A percentile compares a stretch with the other conserved stretches of the same genome.
phyloP scores from a whole-genome alignment of 2,888 invertebrate genomes.

The Cataglyphis altisquamis region DNA sequence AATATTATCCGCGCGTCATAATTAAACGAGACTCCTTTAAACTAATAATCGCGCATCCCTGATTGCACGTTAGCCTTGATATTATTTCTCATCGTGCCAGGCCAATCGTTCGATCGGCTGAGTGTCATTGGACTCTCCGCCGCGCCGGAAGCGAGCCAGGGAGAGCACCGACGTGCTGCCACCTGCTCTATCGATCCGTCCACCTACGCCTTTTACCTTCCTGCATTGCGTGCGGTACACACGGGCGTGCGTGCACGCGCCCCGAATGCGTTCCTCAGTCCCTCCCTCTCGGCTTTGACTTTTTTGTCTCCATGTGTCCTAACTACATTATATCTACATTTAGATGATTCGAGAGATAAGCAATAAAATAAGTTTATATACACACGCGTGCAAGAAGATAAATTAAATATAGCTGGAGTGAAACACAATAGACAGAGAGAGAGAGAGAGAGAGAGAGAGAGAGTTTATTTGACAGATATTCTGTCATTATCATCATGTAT shows the following conservation, averaged over 20 bases:
- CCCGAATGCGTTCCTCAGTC: conserved; percentile 4
- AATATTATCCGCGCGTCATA: neutral
- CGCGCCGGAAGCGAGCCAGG: conserved; percentile 81
- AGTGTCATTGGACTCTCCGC: conserved; percentile 74
- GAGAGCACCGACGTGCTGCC: conserved; percentile 82
- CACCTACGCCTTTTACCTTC: conserved; percentile 67
- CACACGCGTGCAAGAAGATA: neutral
- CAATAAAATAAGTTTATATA: neutral
- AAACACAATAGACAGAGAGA: neutral
- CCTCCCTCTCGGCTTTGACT: neutral
- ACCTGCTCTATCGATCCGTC: conserved; percentile 84
- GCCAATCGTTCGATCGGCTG: conserved; percentile 71
- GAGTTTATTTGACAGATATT: neutral
- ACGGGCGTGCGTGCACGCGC: conserved; percentile 44
- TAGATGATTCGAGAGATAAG: conserved; percentile 22
- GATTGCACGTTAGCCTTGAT: conserved; percentile 14
- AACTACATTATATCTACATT: neutral
- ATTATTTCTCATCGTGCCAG: conserved; percentile 48
- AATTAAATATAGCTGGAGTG: neutral
- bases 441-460: too few relatives aligned
- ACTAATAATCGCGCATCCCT: neutral
- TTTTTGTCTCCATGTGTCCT: neutral
- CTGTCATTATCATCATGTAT: neutral
- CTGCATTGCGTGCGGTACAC: conserved; percentile 59
- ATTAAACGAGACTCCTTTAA: neutral